Evolutionary conservation across 2,888 invertebrate genomes (phyloP), one percentile per base, ranked within the genome.

Genomic region (Melinopterus prodromus): DNA sequence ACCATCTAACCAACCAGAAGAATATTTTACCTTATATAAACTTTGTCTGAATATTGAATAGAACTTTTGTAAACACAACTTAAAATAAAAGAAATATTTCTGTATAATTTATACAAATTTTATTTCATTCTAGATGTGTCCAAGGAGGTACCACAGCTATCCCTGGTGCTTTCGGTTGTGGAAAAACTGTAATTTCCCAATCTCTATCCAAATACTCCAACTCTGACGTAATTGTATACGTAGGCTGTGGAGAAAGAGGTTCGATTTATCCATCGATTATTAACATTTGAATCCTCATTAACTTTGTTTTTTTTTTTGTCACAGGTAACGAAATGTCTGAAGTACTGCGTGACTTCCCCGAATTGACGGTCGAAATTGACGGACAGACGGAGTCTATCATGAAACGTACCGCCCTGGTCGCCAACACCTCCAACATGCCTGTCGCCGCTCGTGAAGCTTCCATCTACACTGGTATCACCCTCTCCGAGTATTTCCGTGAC

Each of bases 371-470:
- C 86, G 99, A 99, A 91, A 98, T 99, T 86, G 98, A 98, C 15
- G 99, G 99, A 9, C 93, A 94, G 70, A 97, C 96, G 0, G 99
- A 99, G 89, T 98, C 99, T 85, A 99, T 99, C 91, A 99, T 99
- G 99, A 99, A 99, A 92, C 95, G 99, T 90, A 99, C 99, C 2
- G 97, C 99, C 69, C 92, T 99, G 81, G 99, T 99, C 16, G 99
- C 99, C 87, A 99, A 99, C 91, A 99, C 99, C 38, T 99, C 99
- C 83, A 99, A 99, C 96, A 99, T 99, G 99, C 99, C 99, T 88
- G 99, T 99, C 83, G 99, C 99, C 87, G 99, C 99, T 90, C 95
- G 99, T 90, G 99, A 99, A 91, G 99, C 99, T 82, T 99, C 99
- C 89, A 99, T 99, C 90, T 99, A 99, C 90, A 99, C 99, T 82